Conservation (phyloP, 2,113 vertebrate species). For the Xiphorhynchus elegans region DNA sequence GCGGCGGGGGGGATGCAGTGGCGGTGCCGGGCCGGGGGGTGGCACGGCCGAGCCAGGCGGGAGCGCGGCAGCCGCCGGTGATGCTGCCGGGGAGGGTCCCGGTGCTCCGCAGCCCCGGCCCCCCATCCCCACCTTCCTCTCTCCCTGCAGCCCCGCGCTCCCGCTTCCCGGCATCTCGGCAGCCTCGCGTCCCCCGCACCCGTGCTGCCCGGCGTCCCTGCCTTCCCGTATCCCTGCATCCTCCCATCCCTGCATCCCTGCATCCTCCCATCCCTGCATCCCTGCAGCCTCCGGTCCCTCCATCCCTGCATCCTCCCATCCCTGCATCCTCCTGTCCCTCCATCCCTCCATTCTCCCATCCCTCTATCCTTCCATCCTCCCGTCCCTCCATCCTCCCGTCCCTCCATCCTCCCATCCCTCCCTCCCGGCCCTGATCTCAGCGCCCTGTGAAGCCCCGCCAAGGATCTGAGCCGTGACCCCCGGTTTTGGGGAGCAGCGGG, state of each 20-base stretch:
- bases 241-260: accelerated
- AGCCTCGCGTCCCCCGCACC: background rate
- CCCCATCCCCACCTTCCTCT: background rate
- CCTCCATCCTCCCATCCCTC: too few species aligned
- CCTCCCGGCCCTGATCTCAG: background rate
- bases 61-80: background rate
- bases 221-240: background rate
- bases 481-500: background rate
- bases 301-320: background rate
- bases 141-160: background rate
- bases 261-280: background rate
- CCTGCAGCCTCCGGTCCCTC: background rate
- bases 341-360: background rate
- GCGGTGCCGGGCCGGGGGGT: background rate
- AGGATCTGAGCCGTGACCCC: background rate
- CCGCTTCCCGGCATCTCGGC: background rate
- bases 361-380: too few species aligned
- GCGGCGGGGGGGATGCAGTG: too few species aligned
- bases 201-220: background rate
- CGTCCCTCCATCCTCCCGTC: background rate
- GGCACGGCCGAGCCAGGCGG: constrained; percentile 7
- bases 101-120: background rate
- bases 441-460: background rate
- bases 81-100: background rate
- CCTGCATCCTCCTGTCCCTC: background rate